These are phyloP conservation scores for Lepidocyrtoides sp. DNA, from an alignment of 2,888 invertebrate species.

Conservation along the genomic window DNA sequence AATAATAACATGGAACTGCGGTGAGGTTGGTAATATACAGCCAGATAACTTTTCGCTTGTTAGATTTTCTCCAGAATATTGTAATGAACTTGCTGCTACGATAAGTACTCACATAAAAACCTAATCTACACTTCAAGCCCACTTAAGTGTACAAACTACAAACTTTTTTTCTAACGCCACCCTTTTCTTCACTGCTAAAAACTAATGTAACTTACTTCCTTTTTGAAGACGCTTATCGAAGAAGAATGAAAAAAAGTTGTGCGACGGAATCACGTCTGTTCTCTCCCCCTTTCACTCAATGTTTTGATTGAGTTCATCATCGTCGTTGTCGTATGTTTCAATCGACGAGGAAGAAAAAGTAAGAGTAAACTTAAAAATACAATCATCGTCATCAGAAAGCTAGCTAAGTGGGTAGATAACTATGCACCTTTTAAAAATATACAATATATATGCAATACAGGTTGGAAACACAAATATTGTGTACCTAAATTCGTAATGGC, in stretches of 20 bases:
- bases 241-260: slow-evolving; percentile 35
- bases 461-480: too few species aligned
- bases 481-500: too few species aligned
- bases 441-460: too few species aligned
- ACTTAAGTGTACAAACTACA: background rate
- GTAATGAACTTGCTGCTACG: slow-evolving; percentile 8
- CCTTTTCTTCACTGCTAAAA: background rate
- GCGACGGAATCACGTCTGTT: slow-evolving; percentile 11
- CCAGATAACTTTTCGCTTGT: too few species aligned
- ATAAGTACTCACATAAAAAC: background rate
- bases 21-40: too few species aligned
- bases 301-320: slow-evolving; percentile 60
- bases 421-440: background rate
- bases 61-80: background rate
- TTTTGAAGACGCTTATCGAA: background rate
- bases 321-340: slow-evolving; percentile 4
- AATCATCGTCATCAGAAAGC: slow-evolving; percentile 5
- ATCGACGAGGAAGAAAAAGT: background rate
- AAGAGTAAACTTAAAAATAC: slow-evolving; percentile 2
- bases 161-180: slow-evolving; percentile 9
- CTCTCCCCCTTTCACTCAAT: slow-evolving; percentile 12
- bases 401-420: background rate
- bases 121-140: background rate
- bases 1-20: too few species aligned
- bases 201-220: slow-evolving; percentile 49